phyloP scores from a whole-genome alignment of 53 echinoderm and acorn worm species.

The Apostichopus leukothele region DNA sequence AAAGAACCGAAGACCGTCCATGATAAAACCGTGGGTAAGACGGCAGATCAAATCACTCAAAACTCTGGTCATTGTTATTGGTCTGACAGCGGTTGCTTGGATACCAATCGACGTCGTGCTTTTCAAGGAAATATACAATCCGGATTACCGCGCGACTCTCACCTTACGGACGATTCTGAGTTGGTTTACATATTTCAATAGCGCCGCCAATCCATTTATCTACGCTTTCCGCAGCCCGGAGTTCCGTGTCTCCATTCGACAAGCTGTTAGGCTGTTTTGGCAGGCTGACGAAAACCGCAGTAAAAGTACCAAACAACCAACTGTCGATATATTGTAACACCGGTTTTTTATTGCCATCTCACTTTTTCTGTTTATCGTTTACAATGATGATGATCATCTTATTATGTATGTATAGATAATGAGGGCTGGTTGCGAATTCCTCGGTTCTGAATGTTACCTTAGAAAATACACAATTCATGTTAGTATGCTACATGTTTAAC shows the following conservation, averaged over 20 bases:
- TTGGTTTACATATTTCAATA: slow-evolving; percentile 70
- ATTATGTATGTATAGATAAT: no score
- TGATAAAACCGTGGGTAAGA: slow-evolving; percentile 38
- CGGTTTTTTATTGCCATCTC: not conserved
- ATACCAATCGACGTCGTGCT: slow-evolving; percentile 58
- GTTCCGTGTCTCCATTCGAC: slow-evolving; percentile 52
- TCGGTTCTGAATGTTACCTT: no score
- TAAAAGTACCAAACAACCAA: not conserved
- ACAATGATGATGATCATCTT: no score
- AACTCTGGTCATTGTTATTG: slow-evolving; percentile 60
- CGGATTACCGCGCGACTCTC: slow-evolving; percentile 55
- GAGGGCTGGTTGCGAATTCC: no score
- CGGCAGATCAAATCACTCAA: slow-evolving; percentile 59
- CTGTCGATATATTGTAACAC: not conserved
- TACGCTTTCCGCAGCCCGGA: slow-evolving; percentile 62
- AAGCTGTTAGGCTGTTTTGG: not conserved
- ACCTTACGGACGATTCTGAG: slow-evolving; percentile 59
- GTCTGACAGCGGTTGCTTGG: slow-evolving; percentile 67
- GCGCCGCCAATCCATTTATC: slow-evolving; percentile 67
- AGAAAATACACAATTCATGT: no score
- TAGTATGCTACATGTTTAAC: no score
- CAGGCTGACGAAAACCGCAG: not conserved
- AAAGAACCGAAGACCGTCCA: slow-evolving; percentile 34
- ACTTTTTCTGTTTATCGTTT: no score
- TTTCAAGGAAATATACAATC: slow-evolving; percentile 59